Conservation (phyloP, 1,140 invertebrate species). For the Pristionchus pacificus region DNA sequence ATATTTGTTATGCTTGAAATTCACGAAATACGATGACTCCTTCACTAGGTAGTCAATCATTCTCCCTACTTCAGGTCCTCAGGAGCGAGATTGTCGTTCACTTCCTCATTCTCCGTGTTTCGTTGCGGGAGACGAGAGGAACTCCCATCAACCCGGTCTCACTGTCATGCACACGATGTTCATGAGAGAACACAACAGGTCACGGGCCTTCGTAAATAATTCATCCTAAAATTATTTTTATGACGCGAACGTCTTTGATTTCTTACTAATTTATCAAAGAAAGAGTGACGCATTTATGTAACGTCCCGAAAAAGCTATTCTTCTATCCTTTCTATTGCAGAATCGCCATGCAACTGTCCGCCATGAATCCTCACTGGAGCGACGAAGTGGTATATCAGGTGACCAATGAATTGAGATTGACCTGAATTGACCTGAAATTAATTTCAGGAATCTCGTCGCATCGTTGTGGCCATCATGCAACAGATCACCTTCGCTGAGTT, state of each 20-base stretch:
- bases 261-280: too few species aligned
- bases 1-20: too few species aligned
- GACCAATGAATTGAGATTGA: not conserved
- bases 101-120: slow-evolving; percentile 50
- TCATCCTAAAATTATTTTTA: too few species aligned
- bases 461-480: slow-evolving; percentile 79
- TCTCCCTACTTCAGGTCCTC: slow-evolving; percentile 7
- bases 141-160: slow-evolving; percentile 84
- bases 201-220: too few species aligned
- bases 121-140: slow-evolving; percentile 74
- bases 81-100: slow-evolving; percentile 51
- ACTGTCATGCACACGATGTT: slow-evolving; percentile 64
- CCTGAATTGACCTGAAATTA: not conserved
- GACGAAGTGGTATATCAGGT: slow-evolving; percentile 58
- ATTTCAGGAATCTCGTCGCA: slow-evolving; percentile 72
- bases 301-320: too few species aligned
- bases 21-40: too few species aligned
- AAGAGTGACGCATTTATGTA: too few species aligned
- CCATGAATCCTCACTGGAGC: slow-evolving; percentile 60
- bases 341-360: slow-evolving; percentile 70
- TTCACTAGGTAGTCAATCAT: too few species aligned
- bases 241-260: too few species aligned
- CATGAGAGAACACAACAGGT: slow-evolving; percentile 72
- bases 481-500: slow-evolving; percentile 82
- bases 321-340: slow-evolving; percentile 51